Conservation (phyloP, 1,140 invertebrate genomes). For the Watersipora subatra region DNA sequence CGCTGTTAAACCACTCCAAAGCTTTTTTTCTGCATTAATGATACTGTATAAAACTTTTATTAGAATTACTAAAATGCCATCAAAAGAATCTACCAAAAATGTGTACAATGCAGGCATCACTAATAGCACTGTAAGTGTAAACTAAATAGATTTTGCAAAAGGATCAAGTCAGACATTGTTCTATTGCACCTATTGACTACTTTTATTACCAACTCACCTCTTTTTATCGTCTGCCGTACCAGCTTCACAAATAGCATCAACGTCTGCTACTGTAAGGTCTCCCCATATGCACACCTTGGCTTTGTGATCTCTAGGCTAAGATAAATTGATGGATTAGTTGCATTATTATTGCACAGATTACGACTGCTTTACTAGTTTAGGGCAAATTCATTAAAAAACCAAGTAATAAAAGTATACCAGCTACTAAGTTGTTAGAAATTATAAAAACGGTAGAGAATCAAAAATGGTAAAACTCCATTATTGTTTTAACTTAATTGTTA, state of each 20-base stretch:
- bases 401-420: too few species aligned
- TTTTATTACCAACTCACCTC: conserved; percentile 26
- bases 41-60: neutral
- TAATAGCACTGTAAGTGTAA: neutral
- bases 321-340: conserved; percentile 9
- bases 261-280: conserved; percentile 30
- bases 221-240: conserved; percentile 28
- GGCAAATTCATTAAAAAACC: too few species aligned
- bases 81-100: neutral
- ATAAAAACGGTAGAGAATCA: too few species aligned
- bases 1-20: neutral
- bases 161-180: too few species aligned
- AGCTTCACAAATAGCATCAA: conserved; percentile 28
- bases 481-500: too few species aligned
- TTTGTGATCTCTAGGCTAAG: conserved; percentile 29
- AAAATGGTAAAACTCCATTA: too few species aligned
- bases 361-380: too few species aligned
- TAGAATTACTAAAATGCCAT: neutral
- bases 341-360: too few species aligned
- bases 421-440: too few species aligned
- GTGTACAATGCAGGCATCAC: conserved; percentile 1
- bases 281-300: conserved; percentile 32
- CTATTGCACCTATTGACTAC: too few species aligned
- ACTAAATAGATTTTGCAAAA: neutral
- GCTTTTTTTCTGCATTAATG: too few species aligned